Evolutionary conservation across 2,113 vertebrate species (phyloP), one percentile per base, ranked within the genome.

Genomic region (Hystrix brachyura): DNA sequence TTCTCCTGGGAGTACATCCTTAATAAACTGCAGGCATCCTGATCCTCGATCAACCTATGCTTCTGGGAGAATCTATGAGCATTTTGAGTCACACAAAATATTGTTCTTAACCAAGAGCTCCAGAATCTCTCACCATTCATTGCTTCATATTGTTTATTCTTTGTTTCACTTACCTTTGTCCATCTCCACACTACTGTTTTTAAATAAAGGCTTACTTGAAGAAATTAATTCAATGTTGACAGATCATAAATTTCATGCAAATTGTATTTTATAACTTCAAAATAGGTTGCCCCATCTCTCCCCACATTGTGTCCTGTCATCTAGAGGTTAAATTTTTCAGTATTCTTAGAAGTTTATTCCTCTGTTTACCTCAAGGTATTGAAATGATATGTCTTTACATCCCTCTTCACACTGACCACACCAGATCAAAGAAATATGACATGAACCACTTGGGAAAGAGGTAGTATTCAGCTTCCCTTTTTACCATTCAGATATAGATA

Each of bases 101-200:
- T 67, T 55, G 48, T 23, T 64, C 67, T 71, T 32, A 87, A 59
- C 17, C 21, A 55, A 76, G 13, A 92, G 17, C 14, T 71, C 43
- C 85, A 17, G 79, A 59, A 67, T 72, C 29, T 89, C n/a, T 46
- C 57, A 78, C 59, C 86, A 59, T 87, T 94, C n/a, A 57, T 88
- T 69, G 32, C 14, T 94, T 76, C 4, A 1, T 18, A 34, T 34
- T 7, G 9, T 82, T 2, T 83, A 55, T 11, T n/a, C 12, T 32
- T 80, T 72, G 9, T 38, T 3, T 9, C 19, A 87, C 19, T 23
- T n/a, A 69, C 5, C 10, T 94, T 48, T 82, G 10, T 9, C 8
- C 1, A 2, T 3, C 3, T 93, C 7, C 3, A 43, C 65, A 69
- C 18, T 57, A 6, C 46, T 60, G 21, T 18, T 94, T 23, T 72